These are phyloP conservation scores for Heterodera schachtii DNA, from an alignment of 1,140 invertebrate species.

Conservation along the genomic window DNA sequence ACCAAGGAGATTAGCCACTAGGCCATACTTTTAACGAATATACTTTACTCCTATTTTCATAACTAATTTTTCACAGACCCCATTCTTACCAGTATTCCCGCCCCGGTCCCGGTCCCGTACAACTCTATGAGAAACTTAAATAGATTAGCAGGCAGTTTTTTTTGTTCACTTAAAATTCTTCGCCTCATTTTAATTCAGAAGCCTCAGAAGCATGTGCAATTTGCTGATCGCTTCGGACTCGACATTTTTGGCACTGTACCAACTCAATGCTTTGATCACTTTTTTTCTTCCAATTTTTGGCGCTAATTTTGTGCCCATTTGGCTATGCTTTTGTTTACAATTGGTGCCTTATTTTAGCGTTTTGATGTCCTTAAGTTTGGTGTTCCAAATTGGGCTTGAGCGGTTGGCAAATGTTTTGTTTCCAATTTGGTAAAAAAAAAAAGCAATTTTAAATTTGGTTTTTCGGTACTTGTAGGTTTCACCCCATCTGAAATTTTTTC, in stretches of 20 bases:
- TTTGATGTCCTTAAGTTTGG: not conserved
- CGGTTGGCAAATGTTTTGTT: not conserved
- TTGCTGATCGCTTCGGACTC: not conserved
- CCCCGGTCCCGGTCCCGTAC: too few relatives aligned
- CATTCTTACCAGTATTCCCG: too few relatives aligned
- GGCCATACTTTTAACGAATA: too few relatives aligned
- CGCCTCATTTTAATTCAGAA: not conserved
- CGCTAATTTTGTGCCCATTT: not conserved
- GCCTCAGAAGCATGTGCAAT: not conserved
- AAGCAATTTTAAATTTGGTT: not conserved
- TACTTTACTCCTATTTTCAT: too few relatives aligned
- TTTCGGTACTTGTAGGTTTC: too few relatives aligned
- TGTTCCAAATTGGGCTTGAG: not conserved
- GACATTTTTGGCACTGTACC: not conserved
- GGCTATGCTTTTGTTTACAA: not conserved
- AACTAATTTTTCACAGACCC: too few relatives aligned
- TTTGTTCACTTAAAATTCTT: too few relatives aligned
- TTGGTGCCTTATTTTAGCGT: not conserved
- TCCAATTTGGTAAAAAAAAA: conserved; percentile 2
- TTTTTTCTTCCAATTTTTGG: not conserved
- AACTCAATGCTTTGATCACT: not conserved
- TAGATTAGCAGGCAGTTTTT: too few relatives aligned
- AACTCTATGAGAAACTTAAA: too few relatives aligned
- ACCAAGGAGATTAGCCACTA: too few relatives aligned
- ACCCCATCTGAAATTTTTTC: too few relatives aligned